Conservation (phyloP, 2,888 invertebrate species). For the Ectemnius lituratus region DNA sequence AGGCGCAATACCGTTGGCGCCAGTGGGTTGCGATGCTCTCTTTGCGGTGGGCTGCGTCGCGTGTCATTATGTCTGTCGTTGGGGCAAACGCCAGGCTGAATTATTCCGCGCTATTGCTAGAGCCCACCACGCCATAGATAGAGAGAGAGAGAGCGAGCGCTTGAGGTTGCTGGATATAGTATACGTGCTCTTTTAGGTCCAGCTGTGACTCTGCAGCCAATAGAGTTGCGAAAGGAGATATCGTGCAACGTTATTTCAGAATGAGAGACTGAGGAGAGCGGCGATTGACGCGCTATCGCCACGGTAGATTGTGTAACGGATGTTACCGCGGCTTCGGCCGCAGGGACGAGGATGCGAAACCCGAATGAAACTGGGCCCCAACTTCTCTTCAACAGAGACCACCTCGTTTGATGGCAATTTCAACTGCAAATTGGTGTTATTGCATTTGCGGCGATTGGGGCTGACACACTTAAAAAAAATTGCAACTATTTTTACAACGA, state of each 20-base stretch:
- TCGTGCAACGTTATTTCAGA: background rate
- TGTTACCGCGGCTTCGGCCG: conserved; percentile 10
- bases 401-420: no score
- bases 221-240: conserved; percentile 1
- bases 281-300: conserved; percentile 11
- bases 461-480: no score
- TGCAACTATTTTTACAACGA: no score
- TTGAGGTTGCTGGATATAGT: no score
- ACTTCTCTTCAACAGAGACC: no score
- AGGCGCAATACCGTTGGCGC: background rate
- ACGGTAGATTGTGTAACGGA: conserved; percentile 29
- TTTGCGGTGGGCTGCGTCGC: background rate
- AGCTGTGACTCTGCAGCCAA: background rate
- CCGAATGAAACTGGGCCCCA: conserved; percentile 15
- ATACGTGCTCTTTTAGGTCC: background rate
- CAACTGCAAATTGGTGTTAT: no score
- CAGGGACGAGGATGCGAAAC: conserved; percentile 35
- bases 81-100: background rate
- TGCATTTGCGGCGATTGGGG: no score
- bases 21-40: conserved; percentile 1
- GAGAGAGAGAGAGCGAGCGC: no score
- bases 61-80: background rate
- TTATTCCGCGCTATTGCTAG: background rate
- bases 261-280: conserved; percentile 9
- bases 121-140: no score